These are phyloP conservation scores for Bergia puertoricense DNA, from an alignment of 92 coral and sea anemone species.

Conservation along the genomic window DNA sequence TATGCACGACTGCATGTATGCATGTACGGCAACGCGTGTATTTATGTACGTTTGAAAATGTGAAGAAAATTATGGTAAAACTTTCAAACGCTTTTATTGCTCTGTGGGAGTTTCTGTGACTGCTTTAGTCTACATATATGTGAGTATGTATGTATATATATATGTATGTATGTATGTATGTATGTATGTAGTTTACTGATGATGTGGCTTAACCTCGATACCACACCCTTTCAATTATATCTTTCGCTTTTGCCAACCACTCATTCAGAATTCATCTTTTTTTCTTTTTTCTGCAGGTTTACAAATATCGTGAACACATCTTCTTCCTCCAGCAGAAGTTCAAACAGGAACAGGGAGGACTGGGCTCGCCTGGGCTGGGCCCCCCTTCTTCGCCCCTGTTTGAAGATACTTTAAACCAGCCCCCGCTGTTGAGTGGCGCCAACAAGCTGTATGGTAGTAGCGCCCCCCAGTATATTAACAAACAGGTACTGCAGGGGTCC, in stretches of 20 bases:
- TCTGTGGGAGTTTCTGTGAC: too few species aligned
- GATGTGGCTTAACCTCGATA: too few species aligned
- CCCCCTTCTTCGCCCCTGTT: constrained; percentile 71
- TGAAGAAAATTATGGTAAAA: too few species aligned
- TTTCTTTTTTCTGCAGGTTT: constrained; percentile 65
- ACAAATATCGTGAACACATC: constrained; percentile 97
- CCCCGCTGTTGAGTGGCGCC: constrained; percentile 58
- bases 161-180: too few species aligned
- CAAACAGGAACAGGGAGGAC: constrained; percentile 71
- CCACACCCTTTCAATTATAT: too few species aligned
- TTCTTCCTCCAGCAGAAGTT: constrained; percentile 88
- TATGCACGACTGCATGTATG: too few species aligned
- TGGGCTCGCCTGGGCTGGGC: constrained; percentile 56
- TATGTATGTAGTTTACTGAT: too few species aligned
- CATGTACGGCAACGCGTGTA: too few species aligned
- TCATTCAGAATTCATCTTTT: background rate
- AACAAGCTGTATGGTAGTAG: constrained; percentile 89
- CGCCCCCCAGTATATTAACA: constrained; percentile 96
- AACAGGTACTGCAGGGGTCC: constrained; percentile 70
- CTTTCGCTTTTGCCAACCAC: background rate
- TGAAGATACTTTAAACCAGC: constrained; percentile 59
- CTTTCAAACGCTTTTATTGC: too few species aligned
- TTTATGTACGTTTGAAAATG: too few species aligned
- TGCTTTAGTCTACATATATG: too few species aligned
- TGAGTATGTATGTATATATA: too few species aligned